Base-by-base conservation (phyloP, 1,140 invertebrate species). In the Contarinia nasturtii region DNA sequence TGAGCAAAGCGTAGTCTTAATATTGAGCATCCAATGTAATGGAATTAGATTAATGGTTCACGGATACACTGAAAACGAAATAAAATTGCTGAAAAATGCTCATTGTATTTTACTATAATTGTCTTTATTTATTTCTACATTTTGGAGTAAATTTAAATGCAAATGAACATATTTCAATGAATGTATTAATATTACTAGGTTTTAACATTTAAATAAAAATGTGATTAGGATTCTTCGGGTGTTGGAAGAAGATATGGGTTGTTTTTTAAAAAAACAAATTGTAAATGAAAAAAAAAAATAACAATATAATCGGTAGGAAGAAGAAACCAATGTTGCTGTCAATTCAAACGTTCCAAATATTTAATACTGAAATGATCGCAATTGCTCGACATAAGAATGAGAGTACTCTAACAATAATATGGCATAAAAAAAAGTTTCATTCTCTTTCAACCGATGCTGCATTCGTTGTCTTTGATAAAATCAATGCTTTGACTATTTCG, bases 401-500 rank as follows among this genome's bases (percentile, higher is more conserved):
- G 46, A 49, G 50, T 47, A 19, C 44, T 47, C 52, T 47, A 54
- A 53, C 34, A 38, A 44, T 48, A 49, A 43, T 40, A 43, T 18
- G 45, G 48, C 46, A 27, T 27, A 52, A 46, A 46, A 47, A 45
- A 37, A 20, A 20, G 33, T 34, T 41, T 19, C 11, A 34, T 27
- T 34, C 44, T 27, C 27, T 14, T 44, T 54, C 36, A 21, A 19
- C 18, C 46, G 15, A 8, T 46, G 40, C 7, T 44, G 47, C 1
- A 44, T 42, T 11, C 15, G 15, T 38, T 38, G 36, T 38, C 12
- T 38, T 17, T 5, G n/a, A 18, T 12, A 5, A 2, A 18, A 43
- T 19, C n/a, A 43, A 17, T 34, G 53, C 54, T 40, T 55, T 55
- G 8, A 61, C 57, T 33, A 64, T 45, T 40, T 64, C 61, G 18